Percentiles rank a stretch among this genome's conserved stretches.
phyloP scores from a whole-genome alignment of 2,888 invertebrate species.

The Sphaerophoria taeniata region DNA sequence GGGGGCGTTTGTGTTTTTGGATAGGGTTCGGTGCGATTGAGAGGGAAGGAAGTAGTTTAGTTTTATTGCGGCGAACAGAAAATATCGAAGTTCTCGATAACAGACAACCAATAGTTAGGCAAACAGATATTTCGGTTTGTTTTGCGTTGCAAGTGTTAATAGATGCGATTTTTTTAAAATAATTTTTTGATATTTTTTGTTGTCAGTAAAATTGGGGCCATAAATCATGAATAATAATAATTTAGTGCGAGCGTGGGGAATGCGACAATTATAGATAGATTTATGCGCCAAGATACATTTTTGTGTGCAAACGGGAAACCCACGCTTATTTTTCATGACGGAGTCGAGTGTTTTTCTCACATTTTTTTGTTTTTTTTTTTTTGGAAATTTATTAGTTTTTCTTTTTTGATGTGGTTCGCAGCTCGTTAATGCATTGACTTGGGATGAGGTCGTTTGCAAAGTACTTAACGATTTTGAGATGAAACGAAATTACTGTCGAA shows the following conservation, averaged over 20 bases:
- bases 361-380: too few species aligned
- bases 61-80: slow-evolving; percentile 53
- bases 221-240: slow-evolving; percentile 72
- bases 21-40: background rate
- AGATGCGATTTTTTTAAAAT: slow-evolving; percentile 54
- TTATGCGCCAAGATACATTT: slow-evolving; percentile 2
- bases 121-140: slow-evolving; percentile 7
- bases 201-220: slow-evolving; percentile 67
- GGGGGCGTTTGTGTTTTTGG: background rate
- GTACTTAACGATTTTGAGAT: too few species aligned
- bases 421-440: too few species aligned
- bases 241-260: slow-evolving; percentile 46
- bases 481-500: too few species aligned
- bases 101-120: background rate
- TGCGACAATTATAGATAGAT: background rate
- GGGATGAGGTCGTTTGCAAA: too few species aligned
- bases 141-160: slow-evolving; percentile 70
- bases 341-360: too few species aligned
- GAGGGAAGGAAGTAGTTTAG: background rate
- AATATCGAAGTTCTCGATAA: background rate
- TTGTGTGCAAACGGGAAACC: slow-evolving; percentile 17
- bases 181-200: slow-evolving; percentile 12
- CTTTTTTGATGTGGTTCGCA: too few species aligned
- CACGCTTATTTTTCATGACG: background rate
- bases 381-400: too few species aligned